phyloP scores from a whole-genome alignment of 2,888 invertebrate species.

The Pyrrhia umbra region DNA sequence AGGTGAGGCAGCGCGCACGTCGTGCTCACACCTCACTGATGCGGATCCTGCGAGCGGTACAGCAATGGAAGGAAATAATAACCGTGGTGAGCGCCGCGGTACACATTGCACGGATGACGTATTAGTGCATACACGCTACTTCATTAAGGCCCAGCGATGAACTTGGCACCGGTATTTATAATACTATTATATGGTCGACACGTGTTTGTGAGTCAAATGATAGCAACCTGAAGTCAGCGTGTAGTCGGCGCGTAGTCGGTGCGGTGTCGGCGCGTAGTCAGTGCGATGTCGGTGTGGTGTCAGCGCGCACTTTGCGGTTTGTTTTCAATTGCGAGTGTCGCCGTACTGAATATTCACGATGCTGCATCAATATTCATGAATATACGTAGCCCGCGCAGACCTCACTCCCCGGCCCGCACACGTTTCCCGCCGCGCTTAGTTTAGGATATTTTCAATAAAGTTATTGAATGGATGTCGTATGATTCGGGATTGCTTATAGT shows the following conservation, averaged over 20 bases:
- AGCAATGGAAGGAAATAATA: no score
- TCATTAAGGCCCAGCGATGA: no score
- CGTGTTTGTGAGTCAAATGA: background rate
- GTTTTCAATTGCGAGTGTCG: slow-evolving; percentile 83
- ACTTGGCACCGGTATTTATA: no score
- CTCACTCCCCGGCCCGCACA: slow-evolving; percentile 33
- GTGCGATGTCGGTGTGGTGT: slow-evolving; percentile 12
- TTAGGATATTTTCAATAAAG: slow-evolving; percentile 49
- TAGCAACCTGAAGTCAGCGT: background rate
- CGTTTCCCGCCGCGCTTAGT: slow-evolving; percentile 27
- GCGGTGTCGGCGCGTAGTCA: background rate
- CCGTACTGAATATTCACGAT: slow-evolving; percentile 82
- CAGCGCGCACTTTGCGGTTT: slow-evolving; percentile 70
- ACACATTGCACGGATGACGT: no score
- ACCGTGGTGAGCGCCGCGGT: no score
- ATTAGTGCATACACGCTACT: no score
- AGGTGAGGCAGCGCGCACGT: slow-evolving; percentile 49
- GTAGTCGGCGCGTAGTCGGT: background rate
- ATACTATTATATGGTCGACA: no score
- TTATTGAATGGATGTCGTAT: slow-evolving; percentile 41
- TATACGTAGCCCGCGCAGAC: slow-evolving; percentile 58
- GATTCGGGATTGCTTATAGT: slow-evolving; percentile 24
- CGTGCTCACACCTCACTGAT: slow-evolving; percentile 4
- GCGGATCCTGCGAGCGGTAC: slow-evolving; percentile 10
- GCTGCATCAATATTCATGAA: slow-evolving; percentile 84